Percentiles rank a stretch among this genome's conserved stretches.
Conservation (phyloP, 2,888 invertebrate species). For the Sarcophaga caerulescens region DNA sequence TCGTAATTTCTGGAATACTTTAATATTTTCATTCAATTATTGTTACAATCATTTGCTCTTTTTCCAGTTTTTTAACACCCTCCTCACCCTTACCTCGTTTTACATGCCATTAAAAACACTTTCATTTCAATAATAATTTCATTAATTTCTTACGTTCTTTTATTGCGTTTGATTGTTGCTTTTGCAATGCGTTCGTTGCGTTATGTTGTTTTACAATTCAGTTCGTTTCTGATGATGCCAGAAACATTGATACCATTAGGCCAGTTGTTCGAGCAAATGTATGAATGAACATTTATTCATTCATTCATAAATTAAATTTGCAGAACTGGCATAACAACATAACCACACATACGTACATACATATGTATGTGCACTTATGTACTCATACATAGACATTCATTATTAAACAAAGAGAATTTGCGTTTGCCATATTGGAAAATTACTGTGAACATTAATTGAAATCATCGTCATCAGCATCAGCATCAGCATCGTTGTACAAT, state of each 20-base stretch:
- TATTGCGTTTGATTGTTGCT: background rate
- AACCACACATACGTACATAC: background rate
- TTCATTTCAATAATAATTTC: too few relatives aligned
- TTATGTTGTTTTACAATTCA: background rate
- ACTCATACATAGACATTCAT: background rate
- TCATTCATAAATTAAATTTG: background rate
- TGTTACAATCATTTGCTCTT: too few relatives aligned
- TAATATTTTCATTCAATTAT: too few relatives aligned
- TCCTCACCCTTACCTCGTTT: too few relatives aligned
- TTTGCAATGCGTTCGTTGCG: background rate
- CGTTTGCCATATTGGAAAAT: background rate
- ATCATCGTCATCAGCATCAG: background rate
- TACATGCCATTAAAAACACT: too few relatives aligned
- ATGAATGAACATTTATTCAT: background rate
- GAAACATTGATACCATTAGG: background rate
- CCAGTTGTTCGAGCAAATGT: background rate
- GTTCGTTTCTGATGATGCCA: background rate
- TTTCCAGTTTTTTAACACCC: too few relatives aligned
- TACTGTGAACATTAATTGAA: background rate
- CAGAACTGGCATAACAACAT: background rate
- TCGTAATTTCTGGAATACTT: too few relatives aligned
- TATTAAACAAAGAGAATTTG: background rate
- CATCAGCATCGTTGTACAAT: background rate
- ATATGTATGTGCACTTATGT: background rate
- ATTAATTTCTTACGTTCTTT: background rate